Conservation (phyloP, 2,797 vertebrate genomes). For the Echeneis naucrates region DNA sequence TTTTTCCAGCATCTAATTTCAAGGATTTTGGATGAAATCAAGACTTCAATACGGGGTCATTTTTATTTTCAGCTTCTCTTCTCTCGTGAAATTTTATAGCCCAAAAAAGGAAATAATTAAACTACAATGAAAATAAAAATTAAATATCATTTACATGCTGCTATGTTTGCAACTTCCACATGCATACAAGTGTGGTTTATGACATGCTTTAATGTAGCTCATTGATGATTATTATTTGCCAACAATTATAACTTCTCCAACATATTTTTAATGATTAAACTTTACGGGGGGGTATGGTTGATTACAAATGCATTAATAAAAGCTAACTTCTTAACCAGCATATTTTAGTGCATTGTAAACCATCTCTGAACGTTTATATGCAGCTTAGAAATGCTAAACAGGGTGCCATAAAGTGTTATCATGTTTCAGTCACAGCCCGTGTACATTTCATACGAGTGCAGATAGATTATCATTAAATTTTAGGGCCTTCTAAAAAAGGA, state of each 20-base stretch:
- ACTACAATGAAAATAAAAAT: too few species aligned
- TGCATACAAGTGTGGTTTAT: not conserved
- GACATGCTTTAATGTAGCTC: not conserved
- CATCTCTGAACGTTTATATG: not conserved
- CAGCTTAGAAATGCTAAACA: not conserved
- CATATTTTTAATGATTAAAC: not conserved
- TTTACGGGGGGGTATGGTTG: too few species aligned
- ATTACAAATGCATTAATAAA: constrained; percentile 1
- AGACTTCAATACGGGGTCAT: too few species aligned
- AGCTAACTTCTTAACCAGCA: not conserved
- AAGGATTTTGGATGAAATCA: not conserved
- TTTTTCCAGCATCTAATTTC: too few species aligned
- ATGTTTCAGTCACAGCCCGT: not conserved
- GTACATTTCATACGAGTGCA: not conserved
- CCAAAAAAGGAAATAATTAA: too few species aligned
- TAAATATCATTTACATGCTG: too few species aligned
- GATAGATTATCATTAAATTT: not conserved
- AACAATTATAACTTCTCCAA: not conserved
- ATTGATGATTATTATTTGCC: not conserved
- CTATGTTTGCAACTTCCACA: too few species aligned
- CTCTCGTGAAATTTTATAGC: too few species aligned
- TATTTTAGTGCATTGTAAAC: not conserved
- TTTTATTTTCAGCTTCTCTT: too few species aligned
- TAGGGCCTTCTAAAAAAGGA: not conserved
- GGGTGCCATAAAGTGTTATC: not conserved